Conservation (phyloP, 2,888 invertebrate species). For the Drosophila aldrichi region DNA sequence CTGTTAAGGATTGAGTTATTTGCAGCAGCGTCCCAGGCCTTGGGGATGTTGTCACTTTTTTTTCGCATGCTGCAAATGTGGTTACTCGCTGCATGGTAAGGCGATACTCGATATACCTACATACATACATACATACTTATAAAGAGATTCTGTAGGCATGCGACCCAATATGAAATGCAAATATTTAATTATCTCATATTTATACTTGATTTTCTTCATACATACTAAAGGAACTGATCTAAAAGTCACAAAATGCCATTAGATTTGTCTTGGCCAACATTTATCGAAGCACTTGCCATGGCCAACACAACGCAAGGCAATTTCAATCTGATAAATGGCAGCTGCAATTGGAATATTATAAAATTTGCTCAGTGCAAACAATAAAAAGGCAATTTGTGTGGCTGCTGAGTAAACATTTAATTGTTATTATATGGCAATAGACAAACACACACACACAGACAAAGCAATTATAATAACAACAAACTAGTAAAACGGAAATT, state of each 20-base stretch:
- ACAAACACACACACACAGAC: neutral
- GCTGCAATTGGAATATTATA: conserved; percentile 33
- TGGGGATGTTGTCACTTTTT: conserved; percentile 54
- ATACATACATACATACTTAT: neutral
- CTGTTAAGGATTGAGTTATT: conserved; percentile 79
- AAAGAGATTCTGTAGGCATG: conserved; percentile 3
- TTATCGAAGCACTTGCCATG: neutral
- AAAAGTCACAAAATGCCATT: conserved; percentile 5
- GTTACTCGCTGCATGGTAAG: conserved; percentile 56
- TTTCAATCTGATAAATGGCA: conserved; percentile 56
- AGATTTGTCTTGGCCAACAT: neutral
- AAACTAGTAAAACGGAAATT: conserved; percentile 8
- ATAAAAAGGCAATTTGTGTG: conserved; percentile 59
- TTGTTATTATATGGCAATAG: conserved; percentile 52
- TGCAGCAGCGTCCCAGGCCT: conserved; percentile 38
- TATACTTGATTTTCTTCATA: no score
- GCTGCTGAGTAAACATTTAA: conserved; percentile 57
- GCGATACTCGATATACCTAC: conserved; percentile 50
- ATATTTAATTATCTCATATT: conserved; percentile 51
- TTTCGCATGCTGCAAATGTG: conserved; percentile 69
- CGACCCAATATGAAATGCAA: conserved; percentile 44
- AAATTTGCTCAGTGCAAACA: conserved; percentile 43
- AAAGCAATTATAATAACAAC: conserved; percentile 25
- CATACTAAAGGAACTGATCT: no score
- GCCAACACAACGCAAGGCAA: conserved; percentile 33